phyloP scores from a whole-genome alignment of 2,113 vertebrate genomes.

The Etheostoma spectabile region DNA sequence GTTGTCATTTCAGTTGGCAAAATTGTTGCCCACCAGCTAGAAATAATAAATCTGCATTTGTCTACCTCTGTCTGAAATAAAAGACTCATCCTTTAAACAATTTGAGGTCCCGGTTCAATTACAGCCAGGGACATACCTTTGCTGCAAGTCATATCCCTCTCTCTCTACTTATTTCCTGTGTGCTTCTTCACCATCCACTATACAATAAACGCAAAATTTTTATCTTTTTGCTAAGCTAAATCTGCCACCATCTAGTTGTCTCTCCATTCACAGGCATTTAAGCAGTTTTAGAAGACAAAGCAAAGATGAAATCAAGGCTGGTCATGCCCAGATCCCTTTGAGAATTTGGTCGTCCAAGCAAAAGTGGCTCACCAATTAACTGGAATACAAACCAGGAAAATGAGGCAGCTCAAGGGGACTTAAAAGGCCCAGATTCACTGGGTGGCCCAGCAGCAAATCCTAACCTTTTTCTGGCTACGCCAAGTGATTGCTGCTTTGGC shows the following conservation, averaged over 20 bases:
- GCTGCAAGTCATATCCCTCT: no score
- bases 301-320: no score
- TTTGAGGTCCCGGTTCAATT: no score
- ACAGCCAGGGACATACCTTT: no score
- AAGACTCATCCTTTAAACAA: no score
- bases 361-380: background rate
- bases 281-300: background rate
- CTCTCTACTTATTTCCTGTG: background rate
- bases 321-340: background rate
- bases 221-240: background rate
- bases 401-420: background rate
- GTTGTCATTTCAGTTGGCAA: background rate
- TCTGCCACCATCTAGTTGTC: background rate
- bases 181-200: background rate
- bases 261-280: background rate
- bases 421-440: background rate
- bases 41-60: background rate
- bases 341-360: background rate
- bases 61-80: background rate
- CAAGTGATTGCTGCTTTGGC: slow-evolving; percentile 17
- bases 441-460: background rate
- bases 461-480: slow-evolving; percentile 14
- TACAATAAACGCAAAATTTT: background rate
- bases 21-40: background rate
- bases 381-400: background rate